These are phyloP conservation scores for Gadopsis bispinosus DNA, from an alignment of 2,797 vertebrate species.

Conservation along the genomic window DNA sequence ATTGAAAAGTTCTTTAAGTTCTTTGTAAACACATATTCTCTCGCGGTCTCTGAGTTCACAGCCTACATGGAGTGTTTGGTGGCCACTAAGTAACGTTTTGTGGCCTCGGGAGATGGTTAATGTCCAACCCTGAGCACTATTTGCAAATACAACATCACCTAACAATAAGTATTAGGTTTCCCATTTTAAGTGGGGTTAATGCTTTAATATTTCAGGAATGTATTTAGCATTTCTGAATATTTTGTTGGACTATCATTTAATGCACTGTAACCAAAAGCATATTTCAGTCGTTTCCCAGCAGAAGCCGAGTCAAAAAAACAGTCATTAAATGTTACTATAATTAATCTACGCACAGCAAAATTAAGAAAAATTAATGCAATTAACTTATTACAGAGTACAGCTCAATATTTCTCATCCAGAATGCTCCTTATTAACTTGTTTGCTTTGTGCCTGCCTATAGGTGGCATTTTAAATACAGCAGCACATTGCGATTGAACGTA, in stretches of 20 bases:
- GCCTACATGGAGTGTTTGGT: too few species aligned
- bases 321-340: conserved; percentile 1
- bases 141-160: background rate
- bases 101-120: too few species aligned
- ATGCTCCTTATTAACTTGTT: conserved; percentile 52
- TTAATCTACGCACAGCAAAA: conserved; percentile 16
- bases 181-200: background rate
- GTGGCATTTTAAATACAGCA: conserved; percentile 55
- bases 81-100: too few species aligned
- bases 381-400: conserved; percentile 22
- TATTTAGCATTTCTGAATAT: background rate
- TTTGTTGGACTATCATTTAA: background rate
- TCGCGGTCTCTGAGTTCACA: too few species aligned
- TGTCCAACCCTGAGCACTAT: background rate
- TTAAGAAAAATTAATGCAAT: conserved; percentile 31
- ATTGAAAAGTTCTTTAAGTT: too few species aligned
- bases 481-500: conserved; percentile 38
- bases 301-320: background rate
- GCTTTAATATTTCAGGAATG: background rate
- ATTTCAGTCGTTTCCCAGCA: background rate
- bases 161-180: background rate
- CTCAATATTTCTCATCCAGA: conserved; percentile 10
- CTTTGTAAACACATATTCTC: too few species aligned
- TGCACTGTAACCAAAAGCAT: background rate
- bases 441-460: conserved; percentile 29